Conservation (phyloP, 1,140 invertebrate genomes). For the Metopolophium dirhodum region DNA sequence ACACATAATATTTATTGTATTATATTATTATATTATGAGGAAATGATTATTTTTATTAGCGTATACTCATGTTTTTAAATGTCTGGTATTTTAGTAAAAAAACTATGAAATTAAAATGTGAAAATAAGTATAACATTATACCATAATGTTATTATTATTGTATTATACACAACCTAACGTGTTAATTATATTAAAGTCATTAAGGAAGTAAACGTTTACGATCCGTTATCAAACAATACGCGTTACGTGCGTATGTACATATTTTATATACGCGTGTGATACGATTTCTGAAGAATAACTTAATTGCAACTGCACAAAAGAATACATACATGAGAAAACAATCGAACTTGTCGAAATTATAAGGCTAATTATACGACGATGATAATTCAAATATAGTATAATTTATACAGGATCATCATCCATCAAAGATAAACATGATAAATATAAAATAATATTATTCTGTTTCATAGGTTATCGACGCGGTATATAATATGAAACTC, state of each 20-base stretch:
- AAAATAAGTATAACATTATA: not conserved
- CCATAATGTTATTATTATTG: not conserved
- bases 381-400: constrained; percentile 3
- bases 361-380: not conserved
- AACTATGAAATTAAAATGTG: not conserved
- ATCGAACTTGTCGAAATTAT: not conserved
- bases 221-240: not conserved
- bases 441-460: constrained; percentile 2
- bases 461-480: not conserved
- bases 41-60: not conserved
- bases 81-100: not conserved
- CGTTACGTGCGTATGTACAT: not conserved
- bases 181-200: not conserved
- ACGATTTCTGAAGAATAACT: constrained; percentile 17
- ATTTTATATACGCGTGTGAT: not conserved
- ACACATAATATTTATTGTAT: not conserved
- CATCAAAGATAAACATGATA: not conserved
- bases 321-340: not conserved
- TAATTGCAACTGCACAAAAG: not conserved
- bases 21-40: not conserved
- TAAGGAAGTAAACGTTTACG: constrained; percentile 16
- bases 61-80: not conserved
- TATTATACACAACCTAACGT: not conserved
- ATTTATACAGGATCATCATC: not conserved
- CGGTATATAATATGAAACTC: not conserved